A percentile compares a stretch with the other conserved stretches of the same genome.
These are phyloP conservation scores for Papilio demoleus DNA, from an alignment of 2,888 invertebrate genomes.

Conservation along the genomic window DNA sequence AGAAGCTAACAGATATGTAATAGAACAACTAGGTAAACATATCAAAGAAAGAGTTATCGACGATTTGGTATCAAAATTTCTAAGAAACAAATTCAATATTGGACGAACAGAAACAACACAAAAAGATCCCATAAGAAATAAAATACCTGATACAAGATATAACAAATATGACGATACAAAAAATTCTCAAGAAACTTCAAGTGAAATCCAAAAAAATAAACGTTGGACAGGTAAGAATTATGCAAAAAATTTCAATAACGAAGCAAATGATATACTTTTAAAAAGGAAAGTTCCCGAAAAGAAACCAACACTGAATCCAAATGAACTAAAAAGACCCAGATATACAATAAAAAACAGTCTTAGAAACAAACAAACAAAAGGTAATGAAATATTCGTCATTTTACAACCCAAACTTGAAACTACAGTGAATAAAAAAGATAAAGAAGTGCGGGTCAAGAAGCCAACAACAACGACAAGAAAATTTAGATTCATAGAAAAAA, in stretches of 20 bases:
- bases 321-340: neutral
- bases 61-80: slow-evolving; percentile 12
- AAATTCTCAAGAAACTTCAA: neutral
- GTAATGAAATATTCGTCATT: slow-evolving; percentile 19
- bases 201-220: neutral
- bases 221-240: neutral
- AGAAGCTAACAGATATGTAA: slow-evolving; percentile 11
- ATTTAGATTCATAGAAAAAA: slow-evolving; percentile 11
- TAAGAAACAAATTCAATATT: slow-evolving; percentile 5
- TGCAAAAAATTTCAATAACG: slow-evolving; percentile 5
- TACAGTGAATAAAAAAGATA: neutral
- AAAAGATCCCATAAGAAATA: neutral
- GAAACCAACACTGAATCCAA: neutral
- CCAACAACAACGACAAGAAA: neutral
- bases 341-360: neutral
- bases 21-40: slow-evolving; percentile 12
- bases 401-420: neutral
- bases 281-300: neutral
- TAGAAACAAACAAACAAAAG: slow-evolving; percentile 6
- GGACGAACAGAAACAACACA: neutral
- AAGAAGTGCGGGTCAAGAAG: neutral
- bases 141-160: neutral
- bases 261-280: neutral
- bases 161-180: neutral
- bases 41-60: slow-evolving; percentile 31